Evolutionary conservation across 2,113 vertebrate species (phyloP), one percentile per base, ranked within the genome.

Genomic region (Notarius quadriscutis): DNA sequence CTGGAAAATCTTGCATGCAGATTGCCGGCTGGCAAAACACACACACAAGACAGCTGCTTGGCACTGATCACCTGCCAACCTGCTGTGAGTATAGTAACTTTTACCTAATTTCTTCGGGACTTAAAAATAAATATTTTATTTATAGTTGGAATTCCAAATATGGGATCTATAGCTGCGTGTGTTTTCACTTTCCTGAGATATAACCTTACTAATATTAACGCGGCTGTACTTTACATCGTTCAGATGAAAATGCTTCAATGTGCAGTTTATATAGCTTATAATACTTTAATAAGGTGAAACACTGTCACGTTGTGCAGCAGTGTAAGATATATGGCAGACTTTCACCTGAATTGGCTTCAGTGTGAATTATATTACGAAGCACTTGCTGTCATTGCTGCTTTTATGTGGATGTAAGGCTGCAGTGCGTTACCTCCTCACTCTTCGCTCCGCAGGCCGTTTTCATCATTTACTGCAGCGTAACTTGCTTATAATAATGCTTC

Each of bases 1-100:
- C 95, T 95, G 95, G 90, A 92, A 91, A 91, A 89, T 87, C 80
- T 71, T 88, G 82, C 85, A 62, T 58, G 22, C 17, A 8, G 57
- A 72, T 57, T 85, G 57, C 71, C 12, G 14, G 63, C 58, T 55
- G 82, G 82, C 84, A 81, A 84, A 60, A 72, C 83, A 83, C 51
- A 67, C 65, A 67, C 65, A 30, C 58, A 71, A 30, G 85, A 65
- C 89, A 89, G 90, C 91, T 89, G 90, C 81, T 87, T 51, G 57
- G 17, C 67, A 41, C 60, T 50, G 72, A 88, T 55, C 63, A 81
- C 81, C 86, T 83, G 74, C 77, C 84, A 72, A 55, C 60, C 75
- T 65, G 60, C 63, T 82, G 84, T 89, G 69, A 91, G 90, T 90
- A 86, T 48, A 77, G 17, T 30, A 48, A 53, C 48, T 11, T 11